phyloP scores from a whole-genome alignment of 1,140 invertebrate genomes.

The Babylonia areolata region DNA sequence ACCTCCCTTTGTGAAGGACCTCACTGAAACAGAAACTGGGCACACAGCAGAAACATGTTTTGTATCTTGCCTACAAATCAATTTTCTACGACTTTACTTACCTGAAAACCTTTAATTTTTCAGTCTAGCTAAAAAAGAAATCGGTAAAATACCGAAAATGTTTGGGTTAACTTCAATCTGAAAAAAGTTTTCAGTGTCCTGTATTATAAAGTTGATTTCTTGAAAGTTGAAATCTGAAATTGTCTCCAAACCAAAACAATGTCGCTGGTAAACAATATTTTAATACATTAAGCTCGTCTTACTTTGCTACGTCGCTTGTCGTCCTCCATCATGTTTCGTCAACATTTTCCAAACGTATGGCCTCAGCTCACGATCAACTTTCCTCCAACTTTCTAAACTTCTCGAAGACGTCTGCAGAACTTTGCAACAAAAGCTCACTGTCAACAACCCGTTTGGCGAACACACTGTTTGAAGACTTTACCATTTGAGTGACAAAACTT shows the following conservation, averaged over 20 bases:
- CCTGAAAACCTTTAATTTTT: no score
- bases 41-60: no score
- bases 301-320: constrained; percentile 23
- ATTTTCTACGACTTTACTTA: no score
- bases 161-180: neutral
- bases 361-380: neutral
- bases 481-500: neutral
- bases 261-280: neutral
- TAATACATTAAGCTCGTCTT: neutral
- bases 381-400: neutral
- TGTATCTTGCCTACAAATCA: no score
- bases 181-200: no score
- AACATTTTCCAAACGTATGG: neutral
- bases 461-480: neutral
- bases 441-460: no score
- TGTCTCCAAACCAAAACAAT: neutral
- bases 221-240: neutral
- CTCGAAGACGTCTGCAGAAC: no score
- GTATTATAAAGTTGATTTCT: no score
- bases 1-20: no score
- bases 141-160: neutral
- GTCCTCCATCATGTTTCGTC: constrained; percentile 7
- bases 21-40: no score
- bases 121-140: neutral
- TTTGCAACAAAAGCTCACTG: no score